Conservation (phyloP, 2,797 vertebrate genomes). For the Eremophila alpestris region DNA sequence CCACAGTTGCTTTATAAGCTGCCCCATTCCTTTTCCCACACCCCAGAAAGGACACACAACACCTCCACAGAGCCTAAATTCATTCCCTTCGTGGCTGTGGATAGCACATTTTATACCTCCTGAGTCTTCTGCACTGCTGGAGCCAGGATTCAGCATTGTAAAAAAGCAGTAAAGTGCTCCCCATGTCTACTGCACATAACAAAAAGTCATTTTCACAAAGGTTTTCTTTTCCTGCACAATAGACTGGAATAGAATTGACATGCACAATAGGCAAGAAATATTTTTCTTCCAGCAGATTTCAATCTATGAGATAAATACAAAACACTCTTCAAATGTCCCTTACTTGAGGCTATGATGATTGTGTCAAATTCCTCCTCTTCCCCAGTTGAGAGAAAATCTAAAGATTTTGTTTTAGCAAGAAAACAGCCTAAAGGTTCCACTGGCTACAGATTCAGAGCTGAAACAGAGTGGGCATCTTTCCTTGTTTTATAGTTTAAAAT, state of each 20-base stretch:
- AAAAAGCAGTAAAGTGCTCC: not conserved
- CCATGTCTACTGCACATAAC: not conserved
- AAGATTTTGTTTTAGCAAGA: not conserved
- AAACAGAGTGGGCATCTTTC: not conserved
- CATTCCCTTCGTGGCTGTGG: not conserved
- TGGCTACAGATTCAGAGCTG: not conserved
- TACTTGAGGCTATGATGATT: constrained; percentile 6
- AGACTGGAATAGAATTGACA: not conserved
- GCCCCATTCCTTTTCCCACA: not conserved
- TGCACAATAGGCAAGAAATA: not conserved
- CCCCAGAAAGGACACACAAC: not conserved
- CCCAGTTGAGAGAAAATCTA: not conserved
- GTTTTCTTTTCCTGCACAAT: not conserved
- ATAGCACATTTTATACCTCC: not conserved
- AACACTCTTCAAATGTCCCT: not conserved
- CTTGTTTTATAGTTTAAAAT: not conserved
- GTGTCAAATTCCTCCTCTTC: not conserved
- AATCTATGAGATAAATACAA: not conserved
- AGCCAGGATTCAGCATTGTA: not conserved
- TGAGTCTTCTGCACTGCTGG: not conserved
- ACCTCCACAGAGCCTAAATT: not conserved
- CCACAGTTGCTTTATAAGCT: not conserved
- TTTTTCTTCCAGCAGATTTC: constrained; percentile 13
- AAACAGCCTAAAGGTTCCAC: not conserved
- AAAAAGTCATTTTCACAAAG: not conserved